These are phyloP conservation scores for Takifugu bimaculatus DNA, from an alignment of 2,113 vertebrate genomes.

Conservation along the genomic window DNA sequence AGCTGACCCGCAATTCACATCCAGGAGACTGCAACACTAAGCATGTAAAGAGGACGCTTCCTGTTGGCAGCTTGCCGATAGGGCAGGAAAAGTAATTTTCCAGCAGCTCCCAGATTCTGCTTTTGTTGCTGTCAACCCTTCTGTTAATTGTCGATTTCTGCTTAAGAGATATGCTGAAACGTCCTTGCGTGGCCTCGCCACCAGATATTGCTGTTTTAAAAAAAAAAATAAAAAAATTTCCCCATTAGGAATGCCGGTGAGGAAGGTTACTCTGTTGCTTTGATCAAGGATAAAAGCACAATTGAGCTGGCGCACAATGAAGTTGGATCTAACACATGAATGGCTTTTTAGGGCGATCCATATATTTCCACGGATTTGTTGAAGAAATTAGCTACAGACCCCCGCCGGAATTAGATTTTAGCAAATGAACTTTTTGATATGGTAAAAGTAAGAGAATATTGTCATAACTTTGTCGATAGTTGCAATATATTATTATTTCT, in stretches of 20 bases:
- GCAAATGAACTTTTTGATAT: too few relatives aligned
- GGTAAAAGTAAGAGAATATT: too few relatives aligned
- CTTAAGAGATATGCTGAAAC: slow-evolving; percentile 27
- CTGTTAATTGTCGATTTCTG: slow-evolving; percentile 49
- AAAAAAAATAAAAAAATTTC: slow-evolving; percentile 3
- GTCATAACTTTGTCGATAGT: too few relatives aligned
- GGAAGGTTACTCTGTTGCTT: slow-evolving; percentile 30
- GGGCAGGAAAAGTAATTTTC: slow-evolving; percentile 30
- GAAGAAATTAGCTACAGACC: too few relatives aligned
- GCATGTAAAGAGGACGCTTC: slow-evolving; percentile 38
- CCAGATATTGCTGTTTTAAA: slow-evolving; percentile 14
- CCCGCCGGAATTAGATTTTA: too few relatives aligned
- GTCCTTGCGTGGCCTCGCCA: slow-evolving; percentile 25
- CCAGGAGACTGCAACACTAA: slow-evolving; percentile 39
- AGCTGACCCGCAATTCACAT: slow-evolving; percentile 60
- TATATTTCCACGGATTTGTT: too few relatives aligned
- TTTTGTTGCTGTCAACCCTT: slow-evolving; percentile 42
- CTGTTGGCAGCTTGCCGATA: slow-evolving; percentile 35
- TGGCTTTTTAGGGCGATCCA: neutral
- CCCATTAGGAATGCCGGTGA: slow-evolving; percentile 25
- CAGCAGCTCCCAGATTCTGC: slow-evolving; percentile 15
- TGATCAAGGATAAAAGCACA: slow-evolving; percentile 32
- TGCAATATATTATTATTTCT: too few relatives aligned
- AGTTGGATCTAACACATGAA: slow-evolving; percentile 11
- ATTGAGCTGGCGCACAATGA: slow-evolving; percentile 28